Base-by-base conservation (phyloP, 2,888 invertebrate species). In the Rugalucina vietnamica region DNA sequence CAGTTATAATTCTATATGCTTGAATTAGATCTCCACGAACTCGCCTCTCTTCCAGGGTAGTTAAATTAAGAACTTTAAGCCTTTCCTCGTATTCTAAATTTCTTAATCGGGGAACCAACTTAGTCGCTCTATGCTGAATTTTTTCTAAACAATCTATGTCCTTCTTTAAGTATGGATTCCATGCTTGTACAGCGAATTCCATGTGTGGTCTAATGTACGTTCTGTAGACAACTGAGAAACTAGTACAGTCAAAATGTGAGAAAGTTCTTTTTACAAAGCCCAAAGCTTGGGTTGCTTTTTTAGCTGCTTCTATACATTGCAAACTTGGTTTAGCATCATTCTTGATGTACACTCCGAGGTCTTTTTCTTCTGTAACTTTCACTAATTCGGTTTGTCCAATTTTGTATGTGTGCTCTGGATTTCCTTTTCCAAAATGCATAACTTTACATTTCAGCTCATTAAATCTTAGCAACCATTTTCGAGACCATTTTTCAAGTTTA, bases 181-280 rank as follows among this genome's bases (percentile, higher is more conserved):
- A n/a, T n/a, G n/a, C n/a, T n/a, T n/a, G n/a, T n/a, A 54, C 54
- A 54, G 60, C 27, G 29, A 60, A 60, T 60, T 60, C 60, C 60
- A 60, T 60, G 29, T 60, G 24, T 18, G 60, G 3, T 5, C 60
- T 24, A 3, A 60, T 27, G 18, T 60, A 60, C 5, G 60, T 60
- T 27, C 29, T 60, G 29, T 60, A 60, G 8, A 60, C 8, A 27
- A 18, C 10, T 2, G 60, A 60, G 60, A 60, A 60, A 27, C 60
- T 60, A 3, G 5, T 3, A 18, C 60, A 18, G 29, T 60, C 60
- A 60, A 27, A 60, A 60, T 60, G 60, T 60, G 60, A 29, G 60
- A 60, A 60, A 27, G 60, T 27, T 60, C 27, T 60, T 60, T 60
- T 60, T 27, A 60, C 60, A 60, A 60, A 60, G 4, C 60, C 60